A percentile compares a stretch with the other conserved stretches of the same genome.
These are phyloP conservation scores for Nylanderia fulva DNA, from an alignment of 1,140 invertebrate genomes.

Conservation along the genomic window DNA sequence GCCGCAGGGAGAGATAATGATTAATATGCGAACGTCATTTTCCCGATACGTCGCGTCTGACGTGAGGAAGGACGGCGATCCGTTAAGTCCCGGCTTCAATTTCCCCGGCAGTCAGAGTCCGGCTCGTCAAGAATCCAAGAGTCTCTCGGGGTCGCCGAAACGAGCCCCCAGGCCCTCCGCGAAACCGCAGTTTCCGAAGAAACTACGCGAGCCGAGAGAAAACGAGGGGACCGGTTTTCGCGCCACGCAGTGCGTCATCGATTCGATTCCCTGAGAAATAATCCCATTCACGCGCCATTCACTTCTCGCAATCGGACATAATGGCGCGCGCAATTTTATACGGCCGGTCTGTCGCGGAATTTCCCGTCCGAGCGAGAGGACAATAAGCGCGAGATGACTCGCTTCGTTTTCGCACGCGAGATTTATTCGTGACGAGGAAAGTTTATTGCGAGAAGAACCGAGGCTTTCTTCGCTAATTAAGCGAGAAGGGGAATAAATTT, in stretches of 20 bases:
- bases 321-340: slow-evolving; percentile 34
- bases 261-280: slow-evolving; percentile 56
- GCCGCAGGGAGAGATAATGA: background rate
- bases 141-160: slow-evolving; percentile 35
- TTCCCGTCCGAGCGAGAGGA: background rate
- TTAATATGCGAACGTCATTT: slow-evolving; percentile 2
- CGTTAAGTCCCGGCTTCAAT: slow-evolving; percentile 35
- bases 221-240: slow-evolving; percentile 36
- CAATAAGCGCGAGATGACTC: too few species aligned
- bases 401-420: slow-evolving; percentile 29
- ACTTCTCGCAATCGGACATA: slow-evolving; percentile 34
- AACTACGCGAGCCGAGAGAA: too few species aligned
- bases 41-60: background rate
- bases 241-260: slow-evolving; percentile 27
- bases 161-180: slow-evolving; percentile 1
- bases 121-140: too few species aligned
- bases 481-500: background rate
- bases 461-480: background rate
- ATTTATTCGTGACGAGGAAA: background rate
- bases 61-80: slow-evolving; percentile 13
- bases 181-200: background rate
- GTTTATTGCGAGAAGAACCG: background rate
- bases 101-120: slow-evolving; percentile 17
- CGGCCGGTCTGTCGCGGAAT: slow-evolving; percentile 10
- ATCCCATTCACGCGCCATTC: slow-evolving; percentile 59